These are phyloP conservation scores for Hoplodrina ambigua DNA, from an alignment of 2,888 invertebrate species.

Conservation along the genomic window DNA sequence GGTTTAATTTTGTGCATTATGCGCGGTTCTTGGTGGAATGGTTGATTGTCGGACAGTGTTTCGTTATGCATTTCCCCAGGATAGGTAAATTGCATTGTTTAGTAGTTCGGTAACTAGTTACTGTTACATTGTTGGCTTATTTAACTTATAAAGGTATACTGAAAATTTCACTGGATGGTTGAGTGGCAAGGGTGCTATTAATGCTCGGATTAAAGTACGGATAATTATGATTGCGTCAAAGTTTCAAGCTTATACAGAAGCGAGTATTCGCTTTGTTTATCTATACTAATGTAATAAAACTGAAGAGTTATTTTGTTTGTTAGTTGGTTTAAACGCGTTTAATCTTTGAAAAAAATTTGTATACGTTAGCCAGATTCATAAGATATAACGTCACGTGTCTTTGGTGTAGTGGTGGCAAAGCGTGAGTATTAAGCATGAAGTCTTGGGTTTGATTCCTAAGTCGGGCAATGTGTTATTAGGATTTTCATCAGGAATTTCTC, in stretches of 20 bases:
- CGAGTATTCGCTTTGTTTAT: not conserved
- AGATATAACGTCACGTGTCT: too few species aligned
- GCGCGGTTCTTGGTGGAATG: constrained; percentile 22
- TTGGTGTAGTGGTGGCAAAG: too few species aligned
- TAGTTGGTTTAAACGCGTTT: too few species aligned
- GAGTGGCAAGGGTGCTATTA: constrained; percentile 22
- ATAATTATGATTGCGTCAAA: constrained; percentile 8
- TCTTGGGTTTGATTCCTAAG: too few species aligned
- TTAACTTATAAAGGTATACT: constrained; percentile 43
- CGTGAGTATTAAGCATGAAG: too few species aligned
- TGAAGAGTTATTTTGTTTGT: too few species aligned
- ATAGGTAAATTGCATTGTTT: constrained; percentile 70
- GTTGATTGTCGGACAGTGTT: constrained; percentile 56
- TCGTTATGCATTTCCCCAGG: constrained; percentile 62
- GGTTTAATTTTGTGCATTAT: constrained; percentile 8
- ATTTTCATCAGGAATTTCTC: too few species aligned
- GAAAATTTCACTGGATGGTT: constrained; percentile 43
- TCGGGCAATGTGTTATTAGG: too few species aligned
- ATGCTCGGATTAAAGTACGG: constrained; percentile 8
- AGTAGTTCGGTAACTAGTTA: constrained; percentile 64
- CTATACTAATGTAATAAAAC: too few species aligned
- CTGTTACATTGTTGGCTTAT: constrained; percentile 47
- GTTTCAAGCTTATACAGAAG: not conserved
- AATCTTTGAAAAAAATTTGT: too few species aligned
- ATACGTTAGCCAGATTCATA: too few species aligned